Conservation (phyloP, 2,113 vertebrate genomes). For the Triplophysa dalaica region DNA sequence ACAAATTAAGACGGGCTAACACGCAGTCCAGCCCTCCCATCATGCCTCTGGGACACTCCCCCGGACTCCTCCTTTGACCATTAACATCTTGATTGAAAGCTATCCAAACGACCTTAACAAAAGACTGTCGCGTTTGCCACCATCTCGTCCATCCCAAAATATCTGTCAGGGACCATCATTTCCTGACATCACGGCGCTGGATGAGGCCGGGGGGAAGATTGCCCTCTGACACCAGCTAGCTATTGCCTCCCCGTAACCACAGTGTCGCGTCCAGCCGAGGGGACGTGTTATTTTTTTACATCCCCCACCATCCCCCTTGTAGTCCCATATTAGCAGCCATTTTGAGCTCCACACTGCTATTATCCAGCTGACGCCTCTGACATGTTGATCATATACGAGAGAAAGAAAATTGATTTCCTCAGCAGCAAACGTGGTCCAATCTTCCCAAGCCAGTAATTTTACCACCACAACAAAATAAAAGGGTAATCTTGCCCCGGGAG, state of each 20-base stretch:
- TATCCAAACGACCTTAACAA: conserved; percentile 69
- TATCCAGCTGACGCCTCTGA: conserved; percentile 84
- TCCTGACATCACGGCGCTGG: conserved; percentile 61
- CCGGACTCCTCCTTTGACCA: conserved; percentile 60
- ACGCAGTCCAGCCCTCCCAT: conserved; percentile 50
- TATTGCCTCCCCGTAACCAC: conserved; percentile 40
- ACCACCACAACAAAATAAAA: conserved; percentile 99
- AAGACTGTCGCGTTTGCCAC: conserved; percentile 55
- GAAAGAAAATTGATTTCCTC: conserved; percentile 98
- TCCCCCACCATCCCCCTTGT: conserved; percentile 54
- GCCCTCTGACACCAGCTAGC: conserved; percentile 10
- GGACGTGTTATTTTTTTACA: conserved; percentile 59
- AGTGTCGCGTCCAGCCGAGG: conserved; percentile 52
- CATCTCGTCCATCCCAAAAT: conserved; percentile 70
- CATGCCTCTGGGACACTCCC: conserved; percentile 25
- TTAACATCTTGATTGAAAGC: conserved; percentile 78
- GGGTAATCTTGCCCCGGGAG: conserved; percentile 92
- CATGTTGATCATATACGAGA: conserved; percentile 89
- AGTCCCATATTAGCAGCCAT: conserved; percentile 77
- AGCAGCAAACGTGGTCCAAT: conserved; percentile 95
- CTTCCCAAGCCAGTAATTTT: conserved; percentile 97
- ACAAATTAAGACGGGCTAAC: conserved; percentile 75
- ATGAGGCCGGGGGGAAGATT: conserved; percentile 41
- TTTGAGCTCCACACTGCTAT: conserved; percentile 83
- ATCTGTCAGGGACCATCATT: conserved; percentile 71